Percentiles rank a stretch among this genome's conserved stretches.
phyloP scores from a whole-genome alignment of 2,888 invertebrate genomes.

The Athalia circularis region DNA sequence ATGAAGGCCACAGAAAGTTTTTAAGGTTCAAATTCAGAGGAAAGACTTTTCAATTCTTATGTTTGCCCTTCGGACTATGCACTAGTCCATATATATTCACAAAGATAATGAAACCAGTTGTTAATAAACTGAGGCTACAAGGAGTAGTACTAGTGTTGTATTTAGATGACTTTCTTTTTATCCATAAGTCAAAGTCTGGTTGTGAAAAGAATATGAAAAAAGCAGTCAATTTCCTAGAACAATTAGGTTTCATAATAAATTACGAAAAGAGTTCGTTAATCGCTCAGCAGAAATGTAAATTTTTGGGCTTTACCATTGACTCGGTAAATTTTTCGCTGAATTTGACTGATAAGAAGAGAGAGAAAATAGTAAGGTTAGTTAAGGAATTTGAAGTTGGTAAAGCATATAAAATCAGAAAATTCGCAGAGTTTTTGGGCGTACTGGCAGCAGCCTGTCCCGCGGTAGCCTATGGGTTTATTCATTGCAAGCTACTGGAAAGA shows the following conservation, averaged over 20 bases:
- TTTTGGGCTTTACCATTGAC: slow-evolving; percentile 51
- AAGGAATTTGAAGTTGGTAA: slow-evolving; percentile 13
- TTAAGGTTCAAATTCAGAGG: slow-evolving; percentile 51
- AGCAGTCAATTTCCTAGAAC: slow-evolving; percentile 44
- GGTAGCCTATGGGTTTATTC: slow-evolving; percentile 11
- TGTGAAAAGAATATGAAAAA: slow-evolving; percentile 45
- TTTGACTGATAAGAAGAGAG: slow-evolving; percentile 49
- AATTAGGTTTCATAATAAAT: slow-evolving; percentile 52
- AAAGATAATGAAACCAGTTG: slow-evolving; percentile 53
- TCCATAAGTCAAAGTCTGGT: slow-evolving; percentile 3
- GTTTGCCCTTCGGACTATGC: slow-evolving; percentile 52
- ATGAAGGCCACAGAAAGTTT: slow-evolving; percentile 45
- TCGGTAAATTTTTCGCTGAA: slow-evolving; percentile 45
- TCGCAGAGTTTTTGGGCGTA: slow-evolving; percentile 47
- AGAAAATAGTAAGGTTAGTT: slow-evolving; percentile 34
- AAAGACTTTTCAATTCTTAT: slow-evolving; percentile 52
- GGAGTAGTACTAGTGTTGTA: slow-evolving; percentile 48
- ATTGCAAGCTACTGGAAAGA: slow-evolving; percentile 1
- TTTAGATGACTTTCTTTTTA: slow-evolving; percentile 53
- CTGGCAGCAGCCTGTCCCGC: slow-evolving; percentile 19
- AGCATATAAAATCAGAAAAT: slow-evolving; percentile 32
- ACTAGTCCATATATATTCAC: slow-evolving; percentile 53
- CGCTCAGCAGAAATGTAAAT: slow-evolving; percentile 46
- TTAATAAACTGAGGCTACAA: slow-evolving; percentile 36
- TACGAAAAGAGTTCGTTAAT: slow-evolving; percentile 47